Conservation (phyloP, 92 coral and sea anemone species). For the Virgularia gustaviana region DNA sequence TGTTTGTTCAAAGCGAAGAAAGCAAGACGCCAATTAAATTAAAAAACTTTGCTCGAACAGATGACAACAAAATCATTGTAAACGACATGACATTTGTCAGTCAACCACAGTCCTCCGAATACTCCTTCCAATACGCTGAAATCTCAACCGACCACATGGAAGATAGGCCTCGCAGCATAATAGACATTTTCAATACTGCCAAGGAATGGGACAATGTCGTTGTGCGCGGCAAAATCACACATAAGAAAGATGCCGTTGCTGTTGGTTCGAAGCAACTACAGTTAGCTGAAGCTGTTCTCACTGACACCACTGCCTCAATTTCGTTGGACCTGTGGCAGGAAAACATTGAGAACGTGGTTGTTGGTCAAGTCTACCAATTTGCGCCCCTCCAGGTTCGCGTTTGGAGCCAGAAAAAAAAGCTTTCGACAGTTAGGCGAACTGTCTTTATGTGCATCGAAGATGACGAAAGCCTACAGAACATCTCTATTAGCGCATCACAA, state of each 20-base stretch:
- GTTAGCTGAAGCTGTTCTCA: constrained; percentile 51
- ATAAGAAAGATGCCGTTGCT: constrained; percentile 26
- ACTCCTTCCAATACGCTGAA: constrained; percentile 57
- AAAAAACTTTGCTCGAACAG: constrained; percentile 49
- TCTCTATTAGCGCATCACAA: constrained; percentile 21
- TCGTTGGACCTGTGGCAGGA: constrained; percentile 52
- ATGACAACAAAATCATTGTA: constrained; percentile 45
- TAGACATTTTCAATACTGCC: constrained; percentile 27
- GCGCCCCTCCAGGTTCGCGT: constrained; percentile 35
- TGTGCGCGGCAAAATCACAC: constrained; percentile 35
- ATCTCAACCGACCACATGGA: constrained; percentile 25
- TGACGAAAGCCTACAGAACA: constrained; percentile 48
- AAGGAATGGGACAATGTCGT: constrained; percentile 34
- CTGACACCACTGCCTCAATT: constrained; percentile 47
- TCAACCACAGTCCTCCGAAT: constrained; percentile 45
- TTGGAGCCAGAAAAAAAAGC: constrained; percentile 50
- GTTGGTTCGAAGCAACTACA: constrained; percentile 52
- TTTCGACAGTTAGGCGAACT: constrained; percentile 36
- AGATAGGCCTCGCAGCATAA: constrained; percentile 38
- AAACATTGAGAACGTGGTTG: constrained; percentile 38
- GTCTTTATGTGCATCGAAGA: constrained; percentile 24
- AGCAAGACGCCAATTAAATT: constrained; percentile 50
- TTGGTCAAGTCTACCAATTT: constrained; percentile 38
- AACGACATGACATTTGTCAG: constrained; percentile 54
- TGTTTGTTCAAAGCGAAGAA: constrained; percentile 52